A percentile compares a stretch with the other conserved stretches of the same genome.
Conservation (phyloP, 2,888 invertebrate species). For the Eugnorisma glareosa region DNA sequence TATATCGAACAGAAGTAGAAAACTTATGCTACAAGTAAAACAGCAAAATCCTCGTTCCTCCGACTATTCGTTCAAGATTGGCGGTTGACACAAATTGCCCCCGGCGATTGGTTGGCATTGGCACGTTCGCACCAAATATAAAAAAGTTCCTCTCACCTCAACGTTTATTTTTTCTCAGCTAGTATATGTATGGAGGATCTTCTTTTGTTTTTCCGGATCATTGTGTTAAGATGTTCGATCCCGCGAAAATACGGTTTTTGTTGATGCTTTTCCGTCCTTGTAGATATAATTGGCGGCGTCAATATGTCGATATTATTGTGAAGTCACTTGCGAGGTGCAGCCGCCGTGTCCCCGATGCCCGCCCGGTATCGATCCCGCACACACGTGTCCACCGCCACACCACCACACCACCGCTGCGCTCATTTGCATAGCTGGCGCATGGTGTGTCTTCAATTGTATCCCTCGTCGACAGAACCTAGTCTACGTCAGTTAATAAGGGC, state of each 20-base stretch:
- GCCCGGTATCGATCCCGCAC: conserved; percentile 60
- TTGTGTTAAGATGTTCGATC: conserved; percentile 27
- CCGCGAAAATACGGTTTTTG: conserved; percentile 1
- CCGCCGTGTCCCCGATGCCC: conserved; percentile 35
- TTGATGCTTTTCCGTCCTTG: neutral
- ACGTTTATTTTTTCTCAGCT: conserved; percentile 55
- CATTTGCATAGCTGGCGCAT: conserved; percentile 57
- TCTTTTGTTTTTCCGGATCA: conserved; percentile 40
- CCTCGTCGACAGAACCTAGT: conserved; percentile 25
- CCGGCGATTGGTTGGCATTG: conserved; percentile 72
- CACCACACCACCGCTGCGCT: conserved; percentile 22
- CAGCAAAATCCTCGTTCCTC: conserved; percentile 52
- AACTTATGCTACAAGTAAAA: conserved; percentile 63
- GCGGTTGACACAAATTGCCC: conserved; percentile 71
- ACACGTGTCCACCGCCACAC: conserved; percentile 42
- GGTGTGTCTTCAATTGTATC: conserved; percentile 38
- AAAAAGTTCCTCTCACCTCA: conserved; percentile 62
- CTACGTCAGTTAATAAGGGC: conserved; percentile 49
- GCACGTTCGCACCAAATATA: conserved; percentile 72
- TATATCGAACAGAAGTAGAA: conserved; percentile 59
- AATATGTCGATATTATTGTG: conserved; percentile 29
- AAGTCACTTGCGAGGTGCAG: conserved; percentile 38
- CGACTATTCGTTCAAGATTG: conserved; percentile 60
- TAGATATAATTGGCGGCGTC: conserved; percentile 23
- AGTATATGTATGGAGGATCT: conserved; percentile 24